Evolutionary conservation across 2,113 vertebrate genomes (phyloP), one percentile per base, ranked within the genome.

Genomic region (Setophaga kirtlandii): DNA sequence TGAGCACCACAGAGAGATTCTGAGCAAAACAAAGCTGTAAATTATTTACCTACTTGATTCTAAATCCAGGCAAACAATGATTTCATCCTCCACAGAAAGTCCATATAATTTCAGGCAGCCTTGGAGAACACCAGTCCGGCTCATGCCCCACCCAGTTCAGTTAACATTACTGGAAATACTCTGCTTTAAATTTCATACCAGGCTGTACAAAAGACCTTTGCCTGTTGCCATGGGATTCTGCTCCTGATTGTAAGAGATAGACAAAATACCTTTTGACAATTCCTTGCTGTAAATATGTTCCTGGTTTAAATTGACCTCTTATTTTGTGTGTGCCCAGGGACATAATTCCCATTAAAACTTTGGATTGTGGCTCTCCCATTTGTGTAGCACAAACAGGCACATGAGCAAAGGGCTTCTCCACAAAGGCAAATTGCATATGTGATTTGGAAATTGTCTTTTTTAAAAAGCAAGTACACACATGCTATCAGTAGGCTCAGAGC

Each of bases 1-100:
- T 73, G 46, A 88, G 68, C n/a, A 65, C 27, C 79, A 39, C 5
- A 58, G 6, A 83, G 71, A 65, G 55, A 67, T 64, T 73, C 58
- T 74, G 83, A 94, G 88, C 50, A 88, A 94, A 97, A 92, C 82
- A 92, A 94, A 95, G 75, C 92, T 69, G 71, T 83, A 93, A 94
- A 94, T 94, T 92, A 90, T 86, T 95, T 83, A 83, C 86, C 35
- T 77, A 14, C 59, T 89, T 83, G 39, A 68, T 44, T 70, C 42
- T 70, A 74, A 95, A 87, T 60, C 62, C 83, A n/a, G 24, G 41
- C 80, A 87, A 82, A 64, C 64, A 60, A 21, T 71, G 39, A 89
- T 81, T 95, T 75, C 89, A 89, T 55, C 73, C 83, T 89, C 49
- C 44, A 12, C 5, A 42, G 19, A 20, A 70, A 74, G 64, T 75